A percentile compares a stretch with the other conserved stretches of the same genome.
Evolutionary conservation across 2,888 invertebrate species (phyloP).

Genomic region (Silvanus unidentatus): DNA sequence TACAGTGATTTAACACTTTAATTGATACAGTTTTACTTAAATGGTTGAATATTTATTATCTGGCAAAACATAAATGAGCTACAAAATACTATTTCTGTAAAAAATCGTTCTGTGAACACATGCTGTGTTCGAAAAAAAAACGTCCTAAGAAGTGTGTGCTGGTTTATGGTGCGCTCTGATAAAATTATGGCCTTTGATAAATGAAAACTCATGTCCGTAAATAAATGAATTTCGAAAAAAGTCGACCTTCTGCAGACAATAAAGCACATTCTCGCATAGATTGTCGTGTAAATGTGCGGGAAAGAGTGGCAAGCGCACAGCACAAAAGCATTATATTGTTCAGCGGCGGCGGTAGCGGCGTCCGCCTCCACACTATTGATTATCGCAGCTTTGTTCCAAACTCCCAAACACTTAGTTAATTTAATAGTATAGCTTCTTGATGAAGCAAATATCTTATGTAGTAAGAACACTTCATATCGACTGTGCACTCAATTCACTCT

Average conservation of each 20-base stretch:
- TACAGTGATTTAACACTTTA: conserved; percentile 36
- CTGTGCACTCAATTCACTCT: conserved; percentile 1
- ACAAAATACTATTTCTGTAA: conserved; percentile 17
- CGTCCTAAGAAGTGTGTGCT: too few relatives aligned
- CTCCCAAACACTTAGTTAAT: conserved; percentile 32
- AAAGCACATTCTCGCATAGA: too few relatives aligned
- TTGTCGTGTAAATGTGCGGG: too few relatives aligned
- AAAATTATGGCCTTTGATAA: too few relatives aligned
- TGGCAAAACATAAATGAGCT: conserved; percentile 34
- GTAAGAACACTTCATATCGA: conserved; percentile 28
- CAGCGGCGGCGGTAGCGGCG: conserved; percentile 10
- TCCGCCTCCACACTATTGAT: conserved; percentile 25
- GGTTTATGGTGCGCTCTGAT: too few relatives aligned
- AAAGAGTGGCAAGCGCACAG: neutral
- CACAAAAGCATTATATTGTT: neutral
- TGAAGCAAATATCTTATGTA: conserved; percentile 34
- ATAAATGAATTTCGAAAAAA: too few relatives aligned
- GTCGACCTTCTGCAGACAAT: too few relatives aligned
- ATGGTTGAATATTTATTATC: conserved; percentile 28
- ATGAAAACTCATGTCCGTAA: too few relatives aligned
- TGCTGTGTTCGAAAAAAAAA: too few relatives aligned
- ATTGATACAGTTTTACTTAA: conserved; percentile 31
- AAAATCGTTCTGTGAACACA: too few relatives aligned
- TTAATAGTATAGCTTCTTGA: conserved; percentile 31
- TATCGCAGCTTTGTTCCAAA: conserved; percentile 14